Base-by-base conservation (phyloP, 2,113 vertebrate species). In the Nesoenas mayeri region DNA sequence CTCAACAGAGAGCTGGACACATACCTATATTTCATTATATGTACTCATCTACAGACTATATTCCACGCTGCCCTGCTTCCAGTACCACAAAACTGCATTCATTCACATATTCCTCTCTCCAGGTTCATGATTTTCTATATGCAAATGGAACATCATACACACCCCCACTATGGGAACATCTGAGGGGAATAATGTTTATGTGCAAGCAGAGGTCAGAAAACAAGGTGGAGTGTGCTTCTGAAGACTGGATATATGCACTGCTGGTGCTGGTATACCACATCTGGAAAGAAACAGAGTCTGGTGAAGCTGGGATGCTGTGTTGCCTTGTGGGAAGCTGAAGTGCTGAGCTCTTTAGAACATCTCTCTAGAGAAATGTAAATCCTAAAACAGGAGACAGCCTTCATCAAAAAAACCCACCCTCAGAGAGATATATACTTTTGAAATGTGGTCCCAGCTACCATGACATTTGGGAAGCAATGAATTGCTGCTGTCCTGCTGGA, bases 321-420 rank as follows among this genome's bases (percentile, higher is more conserved):
- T 80, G 20, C n/a, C 42, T 38, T 66, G 18, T 3, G 8, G 28
- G 90, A 50, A 0, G 3, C 8, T 0, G 1, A 71, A 60, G 16
- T 40, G 28, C 25, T 58, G n/a, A 62, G 20, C 11, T 60, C 22
- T 73, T 83, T 20, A 90, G 60, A 61, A 89, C 65, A 51, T 36
- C 7, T 62, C 11, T 51, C 60, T 60, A 60, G n/a, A 86, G 47
- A 83, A 91, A 54, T 7, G 1, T 11, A 85, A 79, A 28, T 38
- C 13, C 51, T 70, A 77, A 70, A 88, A 16, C 6, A 61, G 16
- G 24, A 79, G 12, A 40, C 22, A 79, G 36, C 3, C 2, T 86
- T 42, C 29, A 32, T 4, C 24, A 15, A 31, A 79, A 81, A 24
- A 44, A 1, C 3, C 3, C 6, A 6, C 9, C 28, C 12, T 69